Base-by-base conservation (phyloP, 2,888 invertebrate genomes). In the Acleris holmiana region DNA sequence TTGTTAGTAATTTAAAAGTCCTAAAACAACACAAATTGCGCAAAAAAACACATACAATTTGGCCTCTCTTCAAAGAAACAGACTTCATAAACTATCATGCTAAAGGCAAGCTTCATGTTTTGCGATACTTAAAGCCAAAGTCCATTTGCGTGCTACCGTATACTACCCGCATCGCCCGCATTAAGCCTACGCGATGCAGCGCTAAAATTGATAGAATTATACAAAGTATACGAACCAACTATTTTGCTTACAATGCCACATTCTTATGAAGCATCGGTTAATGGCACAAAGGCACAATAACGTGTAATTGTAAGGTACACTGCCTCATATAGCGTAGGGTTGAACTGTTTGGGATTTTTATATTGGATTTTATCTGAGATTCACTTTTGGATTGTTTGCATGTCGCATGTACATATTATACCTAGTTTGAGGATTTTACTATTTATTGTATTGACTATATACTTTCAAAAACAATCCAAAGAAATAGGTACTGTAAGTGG, bases 291-390 rank as follows among this genome's bases (percentile, higher is more conserved):
- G 83, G 86, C 78, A 91, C 91, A 91, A 90, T 91, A 91, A 88
- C 88, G 82, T 91, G 91, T 91, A 91, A 92, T 92, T 92, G 92
- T 90, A 89, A 91, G 90, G 89, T 91, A 85, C 91, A 88, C 82
- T 86, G 88, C 86, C 85, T 88, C 86, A 84, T 84, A 67, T 80
- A 15, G 46, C 18, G 21, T 13, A 60, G 54, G 59, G 53, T 44
- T 62, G 50, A 35, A 21, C 23, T 47, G 44, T 10, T 5, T 8
- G 18, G 5, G 17, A 21, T 6, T 46, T 44, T 41, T 51, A n/a
- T 48, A n/a, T 13, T 35, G 35, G 35, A 23, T 48, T 46, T 25
- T 10, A 1, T 3, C n/a, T 7, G 3, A 25, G 19, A 10, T 56
- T 2, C n/a, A 15, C 40, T 55, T 50, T 8, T 41, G 5, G n/a